A percentile compares a stretch with the other conserved stretches of the same genome.
phyloP scores from a whole-genome alignment of 2,113 vertebrate species.

The Cricetomys ansorgei region DNA sequence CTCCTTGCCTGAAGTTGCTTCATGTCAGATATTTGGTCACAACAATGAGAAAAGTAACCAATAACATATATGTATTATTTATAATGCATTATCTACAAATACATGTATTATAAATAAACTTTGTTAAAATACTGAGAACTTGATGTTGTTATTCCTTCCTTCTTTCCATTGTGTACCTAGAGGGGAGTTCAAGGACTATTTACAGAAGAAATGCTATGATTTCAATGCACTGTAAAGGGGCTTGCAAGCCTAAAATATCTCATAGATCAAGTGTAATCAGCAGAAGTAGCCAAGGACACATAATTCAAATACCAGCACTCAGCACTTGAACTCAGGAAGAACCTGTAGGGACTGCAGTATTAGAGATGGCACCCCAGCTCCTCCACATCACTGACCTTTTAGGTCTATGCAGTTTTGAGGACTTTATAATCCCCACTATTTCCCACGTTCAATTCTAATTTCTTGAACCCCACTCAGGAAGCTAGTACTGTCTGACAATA shows the following conservation, averaged over 20 bases:
- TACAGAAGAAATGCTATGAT: not conserved
- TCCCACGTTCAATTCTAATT: too few species aligned
- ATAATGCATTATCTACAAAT: not conserved
- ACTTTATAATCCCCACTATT: too few species aligned
- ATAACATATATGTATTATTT: not conserved
- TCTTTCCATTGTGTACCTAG: not conserved
- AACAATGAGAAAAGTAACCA: not conserved
- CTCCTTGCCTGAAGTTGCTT: not conserved
- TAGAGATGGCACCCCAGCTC: rapidly evolving
- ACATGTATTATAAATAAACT: not conserved
- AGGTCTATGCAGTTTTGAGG: rapidly evolving
- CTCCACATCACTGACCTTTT: rapidly evolving
- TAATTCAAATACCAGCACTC: not conserved
- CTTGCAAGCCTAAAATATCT: not conserved
- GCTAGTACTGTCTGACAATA: too few species aligned
- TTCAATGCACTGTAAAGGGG: not conserved
- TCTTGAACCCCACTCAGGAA: too few species aligned
- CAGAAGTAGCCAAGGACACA: not conserved
- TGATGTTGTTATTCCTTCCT: not conserved
- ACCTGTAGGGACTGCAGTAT: not conserved
- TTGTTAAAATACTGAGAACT: not conserved
- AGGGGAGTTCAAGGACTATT: not conserved
- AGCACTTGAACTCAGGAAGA: not conserved
- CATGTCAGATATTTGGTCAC: not conserved
- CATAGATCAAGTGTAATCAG: not conserved